phyloP scores from a whole-genome alignment of 2,888 invertebrate species.

The Caenorhabditis afra region DNA sequence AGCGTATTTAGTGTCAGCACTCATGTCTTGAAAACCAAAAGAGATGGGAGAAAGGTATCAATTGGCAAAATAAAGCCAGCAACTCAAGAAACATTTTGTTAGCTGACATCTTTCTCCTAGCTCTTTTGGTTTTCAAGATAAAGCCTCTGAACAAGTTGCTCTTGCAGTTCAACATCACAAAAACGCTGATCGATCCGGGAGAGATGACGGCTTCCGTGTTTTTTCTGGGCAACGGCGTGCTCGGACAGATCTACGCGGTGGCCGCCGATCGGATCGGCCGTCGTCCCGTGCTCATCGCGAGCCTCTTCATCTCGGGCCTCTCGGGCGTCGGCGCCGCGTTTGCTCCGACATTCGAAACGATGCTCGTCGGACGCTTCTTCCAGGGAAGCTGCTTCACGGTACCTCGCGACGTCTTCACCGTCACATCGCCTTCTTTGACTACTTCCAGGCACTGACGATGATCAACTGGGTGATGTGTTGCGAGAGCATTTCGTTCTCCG shows the following conservation, averaged over 20 bases:
- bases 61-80: too few species aligned
- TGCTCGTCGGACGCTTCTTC: conserved; percentile 62
- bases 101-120: too few species aligned
- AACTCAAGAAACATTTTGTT: too few species aligned
- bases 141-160: conserved; percentile 7
- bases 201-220: conserved; percentile 65
- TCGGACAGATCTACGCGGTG: conserved; percentile 63
- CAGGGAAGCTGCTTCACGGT: conserved; percentile 66
- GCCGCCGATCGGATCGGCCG: conserved; percentile 65
- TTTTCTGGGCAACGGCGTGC: conserved; percentile 62
- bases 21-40: too few species aligned
- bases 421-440: too few species aligned
- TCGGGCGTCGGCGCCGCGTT: conserved; percentile 60
- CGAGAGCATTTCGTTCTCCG: conserved; percentile 62
- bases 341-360: conserved; percentile 59
- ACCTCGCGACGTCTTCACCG: too few species aligned
- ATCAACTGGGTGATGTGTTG: conserved; percentile 69
- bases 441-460: conserved; percentile 64
- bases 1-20: too few species aligned
- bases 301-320: conserved; percentile 58
- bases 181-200: conserved; percentile 58
- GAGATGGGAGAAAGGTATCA: too few species aligned
- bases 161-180: conserved; percentile 53
- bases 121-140: too few species aligned
- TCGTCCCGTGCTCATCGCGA: conserved; percentile 59